Conservation (phyloP, 1,140 invertebrate genomes). For the Tribolium castaneum region DNA sequence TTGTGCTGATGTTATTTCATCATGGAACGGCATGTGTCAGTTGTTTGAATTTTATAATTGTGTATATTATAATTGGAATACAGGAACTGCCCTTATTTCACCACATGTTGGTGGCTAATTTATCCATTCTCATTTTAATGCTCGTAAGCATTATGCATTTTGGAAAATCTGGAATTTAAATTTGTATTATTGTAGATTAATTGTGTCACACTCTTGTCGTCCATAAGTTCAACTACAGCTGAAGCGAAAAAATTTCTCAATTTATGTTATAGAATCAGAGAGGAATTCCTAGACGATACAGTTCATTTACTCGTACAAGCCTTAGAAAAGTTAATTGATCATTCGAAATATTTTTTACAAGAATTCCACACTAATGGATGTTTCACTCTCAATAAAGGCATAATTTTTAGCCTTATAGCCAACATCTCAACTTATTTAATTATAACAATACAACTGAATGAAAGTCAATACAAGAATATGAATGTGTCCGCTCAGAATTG, state of each 20-base stretch:
- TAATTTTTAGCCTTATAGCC: background rate
- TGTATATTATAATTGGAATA: background rate
- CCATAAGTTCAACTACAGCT: background rate
- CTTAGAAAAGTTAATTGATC: background rate
- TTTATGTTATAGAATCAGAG: background rate
- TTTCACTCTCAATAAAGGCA: background rate
- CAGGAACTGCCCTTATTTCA: background rate
- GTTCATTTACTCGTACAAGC: background rate
- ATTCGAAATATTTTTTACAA: background rate
- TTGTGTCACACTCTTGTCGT: background rate
- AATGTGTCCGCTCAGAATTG: background rate
- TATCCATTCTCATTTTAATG: background rate
- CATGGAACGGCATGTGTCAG: background rate
- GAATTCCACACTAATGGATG: background rate
- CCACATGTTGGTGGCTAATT: background rate
- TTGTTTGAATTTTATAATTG: background rate
- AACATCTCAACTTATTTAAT: background rate
- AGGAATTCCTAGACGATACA: background rate
- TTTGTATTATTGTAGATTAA: background rate
- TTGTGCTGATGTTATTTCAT: background rate
- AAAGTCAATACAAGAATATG: background rate
- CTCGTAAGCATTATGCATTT: background rate
- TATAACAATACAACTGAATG: background rate
- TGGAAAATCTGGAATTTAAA: background rate
- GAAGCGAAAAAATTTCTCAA: background rate